Base-by-base conservation (phyloP, 2,113 vertebrate genomes). In the Hippocampus zosterae region DNA sequence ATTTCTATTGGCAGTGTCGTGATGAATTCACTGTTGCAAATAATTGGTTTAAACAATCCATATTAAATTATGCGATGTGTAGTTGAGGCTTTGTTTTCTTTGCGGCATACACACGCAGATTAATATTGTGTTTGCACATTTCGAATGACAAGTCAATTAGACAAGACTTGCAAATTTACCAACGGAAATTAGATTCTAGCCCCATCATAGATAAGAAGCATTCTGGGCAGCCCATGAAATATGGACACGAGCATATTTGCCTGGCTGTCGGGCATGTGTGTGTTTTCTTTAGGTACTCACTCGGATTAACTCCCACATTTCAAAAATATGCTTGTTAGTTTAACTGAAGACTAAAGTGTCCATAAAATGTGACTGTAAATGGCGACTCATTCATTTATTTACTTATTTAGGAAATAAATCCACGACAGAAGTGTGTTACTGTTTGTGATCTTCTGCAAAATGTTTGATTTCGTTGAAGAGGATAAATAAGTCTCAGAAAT, bases 11-110 rank as follows among this genome's bases (percentile, higher is more conserved):
- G 37, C 75, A 80, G 57, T 3, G 53, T 73, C 46, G 52, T 81
- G 50, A 78, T 73, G 70, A 75, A 59, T 66, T 21, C 44, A 70
- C 41, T 1, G 60, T 60, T 23, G 60, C 50, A 44, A 41, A 71
- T 80, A 0, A 73, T 71, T 76, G 68, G 70, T 81, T 71, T 5
- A 70, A 75, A 79, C 33, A 68, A 72, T 71, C 69, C 18, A 75
- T 66, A 70, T 66, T 41, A 68, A 55, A 55, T 55, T 23, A 55
- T 55, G 52, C 23, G 46, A 76, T 59, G 50, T 25, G 33, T 25
- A 71, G 40, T 29, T 4, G 48, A 63, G 48, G 60, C 62, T 40
- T 41, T 5, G 56, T 72, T 68, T 56, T 21, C 48, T 61, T 70
- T 33, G 15, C 40, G 42, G 27, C 55, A 52, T 18, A 61, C 48